Percentiles rank a stretch among this genome's conserved stretches.
These are phyloP conservation scores for Alfaro cultratus DNA, from an alignment of 2,797 vertebrate genomes.

Conservation along the genomic window DNA sequence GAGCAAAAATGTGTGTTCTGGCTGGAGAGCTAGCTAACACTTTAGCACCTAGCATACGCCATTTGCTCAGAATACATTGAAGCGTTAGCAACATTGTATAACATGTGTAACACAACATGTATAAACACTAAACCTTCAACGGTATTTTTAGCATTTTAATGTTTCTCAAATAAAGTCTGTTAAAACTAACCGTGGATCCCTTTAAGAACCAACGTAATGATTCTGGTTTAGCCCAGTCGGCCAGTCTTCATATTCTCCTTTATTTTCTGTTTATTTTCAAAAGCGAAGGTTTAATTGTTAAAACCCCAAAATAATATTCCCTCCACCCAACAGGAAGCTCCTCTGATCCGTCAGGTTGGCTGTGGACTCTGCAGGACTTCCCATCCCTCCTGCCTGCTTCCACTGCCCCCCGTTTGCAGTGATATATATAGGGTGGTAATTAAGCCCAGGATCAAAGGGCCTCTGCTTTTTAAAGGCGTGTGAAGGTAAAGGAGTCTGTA, in stretches of 20 bases:
- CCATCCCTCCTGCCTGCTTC: slow-evolving; percentile 36
- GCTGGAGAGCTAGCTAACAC: too few relatives aligned
- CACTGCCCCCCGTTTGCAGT: slow-evolving; percentile 57
- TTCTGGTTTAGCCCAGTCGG: not conserved
- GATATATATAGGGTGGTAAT: slow-evolving; percentile 71
- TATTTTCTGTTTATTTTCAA: not conserved
- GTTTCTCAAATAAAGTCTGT: too few relatives aligned
- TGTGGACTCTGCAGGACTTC: slow-evolving; percentile 53
- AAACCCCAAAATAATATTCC: slow-evolving; percentile 68
- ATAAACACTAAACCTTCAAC: too few relatives aligned
- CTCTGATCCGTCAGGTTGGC: slow-evolving; percentile 63
- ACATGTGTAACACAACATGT: too few relatives aligned
- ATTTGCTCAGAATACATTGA: too few relatives aligned
- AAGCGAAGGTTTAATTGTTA: slow-evolving; percentile 18
- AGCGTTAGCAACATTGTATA: too few relatives aligned
- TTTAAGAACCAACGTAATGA: not conserved
- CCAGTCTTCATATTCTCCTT: not conserved
- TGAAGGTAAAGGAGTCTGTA: slow-evolving; percentile 46
- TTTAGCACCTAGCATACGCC: too few relatives aligned
- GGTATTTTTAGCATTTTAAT: too few relatives aligned
- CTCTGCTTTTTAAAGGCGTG: slow-evolving; percentile 39
- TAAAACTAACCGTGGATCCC: not conserved
- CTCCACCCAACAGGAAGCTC: slow-evolving; percentile 68
- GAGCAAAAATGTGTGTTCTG: too few relatives aligned
- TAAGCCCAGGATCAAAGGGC: slow-evolving; percentile 67